A percentile compares a stretch with the other conserved stretches of the same genome.
Evolutionary conservation across 2,888 invertebrate genomes (phyloP).

Genomic region (Spodoptera exigua): DNA sequence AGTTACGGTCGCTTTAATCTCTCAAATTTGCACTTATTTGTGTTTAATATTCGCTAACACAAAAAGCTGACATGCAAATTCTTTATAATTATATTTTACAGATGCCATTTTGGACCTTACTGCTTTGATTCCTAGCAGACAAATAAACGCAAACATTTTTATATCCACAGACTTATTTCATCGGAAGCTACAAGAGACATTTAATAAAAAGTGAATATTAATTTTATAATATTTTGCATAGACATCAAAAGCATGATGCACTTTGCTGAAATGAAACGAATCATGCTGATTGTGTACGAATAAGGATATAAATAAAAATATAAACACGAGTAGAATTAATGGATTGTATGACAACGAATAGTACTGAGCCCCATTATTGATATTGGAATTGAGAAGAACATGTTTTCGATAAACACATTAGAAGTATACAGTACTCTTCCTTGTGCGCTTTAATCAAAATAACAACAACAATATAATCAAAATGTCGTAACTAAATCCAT

Average conservation of each 20-base stretch:
- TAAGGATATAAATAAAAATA: slow-evolving; percentile 74
- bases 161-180: slow-evolving; percentile 57
- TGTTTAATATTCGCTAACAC: slow-evolving; percentile 78
- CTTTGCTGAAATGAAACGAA: slow-evolving; percentile 81
- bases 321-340: slow-evolving; percentile 68
- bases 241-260: slow-evolving; percentile 89
- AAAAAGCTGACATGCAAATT: slow-evolving; percentile 87
- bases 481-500: slow-evolving; percentile 75
- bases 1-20: slow-evolving; percentile 59
- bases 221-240: slow-evolving; percentile 74
- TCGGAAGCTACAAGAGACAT: slow-evolving; percentile 69
- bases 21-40: slow-evolving; percentile 75
- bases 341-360: slow-evolving; percentile 74
- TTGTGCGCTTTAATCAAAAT: slow-evolving; percentile 70
- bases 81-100: slow-evolving; percentile 60
- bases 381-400: slow-evolving; percentile 6
- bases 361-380: slow-evolving; percentile 66
- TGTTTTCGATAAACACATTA: background rate
- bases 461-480: slow-evolving; percentile 68
- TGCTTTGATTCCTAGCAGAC: slow-evolving; percentile 56
- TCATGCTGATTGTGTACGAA: slow-evolving; percentile 83
- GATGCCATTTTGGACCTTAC: slow-evolving; percentile 59
- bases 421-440: slow-evolving; percentile 74
- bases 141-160: slow-evolving; percentile 50
- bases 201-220: slow-evolving; percentile 62